These are phyloP conservation scores for Drosophila kohkoa DNA, from an alignment of 1,140 invertebrate species.

Conservation along the genomic window DNA sequence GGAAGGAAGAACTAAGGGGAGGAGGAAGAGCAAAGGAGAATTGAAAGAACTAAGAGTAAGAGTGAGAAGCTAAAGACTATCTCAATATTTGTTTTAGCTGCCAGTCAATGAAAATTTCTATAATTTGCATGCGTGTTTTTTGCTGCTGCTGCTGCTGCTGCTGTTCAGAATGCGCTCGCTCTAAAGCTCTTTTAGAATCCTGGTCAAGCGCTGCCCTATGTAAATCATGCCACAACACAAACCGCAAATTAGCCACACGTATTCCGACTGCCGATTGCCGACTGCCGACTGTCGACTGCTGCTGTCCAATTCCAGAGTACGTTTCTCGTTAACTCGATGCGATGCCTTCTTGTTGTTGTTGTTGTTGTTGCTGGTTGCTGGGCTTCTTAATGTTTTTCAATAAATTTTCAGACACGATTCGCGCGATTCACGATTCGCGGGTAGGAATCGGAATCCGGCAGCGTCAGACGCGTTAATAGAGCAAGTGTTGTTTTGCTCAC, in stretches of 20 bases:
- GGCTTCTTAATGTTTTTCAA: constrained; percentile 70
- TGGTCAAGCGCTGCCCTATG: constrained; percentile 49
- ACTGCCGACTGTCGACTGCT: neutral
- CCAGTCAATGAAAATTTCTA: constrained; percentile 66
- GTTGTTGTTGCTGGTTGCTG: too few species aligned
- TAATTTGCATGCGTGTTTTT: constrained; percentile 71
- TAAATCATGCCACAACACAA: constrained; percentile 66
- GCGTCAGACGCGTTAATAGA: constrained; percentile 73
- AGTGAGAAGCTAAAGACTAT: constrained; percentile 31
- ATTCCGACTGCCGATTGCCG: constrained; percentile 9
- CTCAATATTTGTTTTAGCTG: constrained; percentile 72
- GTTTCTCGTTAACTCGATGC: constrained; percentile 67
- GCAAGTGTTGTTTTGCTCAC: constrained; percentile 84
- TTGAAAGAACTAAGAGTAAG: neutral
- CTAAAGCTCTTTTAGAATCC: neutral
- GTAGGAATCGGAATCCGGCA: constrained; percentile 3
- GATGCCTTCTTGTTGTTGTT: constrained; percentile 5
- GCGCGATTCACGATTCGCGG: neutral
- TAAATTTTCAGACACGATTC: constrained; percentile 66
- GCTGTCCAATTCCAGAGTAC: constrained; percentile 17
- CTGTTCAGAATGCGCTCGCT: neutral
- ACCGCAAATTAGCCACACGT: constrained; percentile 83
- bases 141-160: constrained; percentile 3
- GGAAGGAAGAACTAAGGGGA: too few species aligned
- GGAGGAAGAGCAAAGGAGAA: too few species aligned